phyloP scores from a whole-genome alignment of 30 jellyfish, hydroid and myxozoan genomes.

The Catostylus mosaicus region DNA sequence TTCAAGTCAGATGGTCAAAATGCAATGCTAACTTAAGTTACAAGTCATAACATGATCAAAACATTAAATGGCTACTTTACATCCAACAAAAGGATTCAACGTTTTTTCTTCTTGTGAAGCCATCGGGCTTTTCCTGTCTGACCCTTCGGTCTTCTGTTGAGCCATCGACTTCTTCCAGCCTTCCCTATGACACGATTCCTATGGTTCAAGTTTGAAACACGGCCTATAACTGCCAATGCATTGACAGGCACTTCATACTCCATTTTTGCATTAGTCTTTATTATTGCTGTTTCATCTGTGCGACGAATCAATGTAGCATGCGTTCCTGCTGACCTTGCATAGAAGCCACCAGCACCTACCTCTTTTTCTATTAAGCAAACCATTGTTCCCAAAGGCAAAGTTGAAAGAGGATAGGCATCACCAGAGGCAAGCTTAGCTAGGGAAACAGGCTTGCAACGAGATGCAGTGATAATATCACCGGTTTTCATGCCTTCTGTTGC shows the following conservation, averaged over 20 bases:
- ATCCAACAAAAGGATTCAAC: too few relatives aligned
- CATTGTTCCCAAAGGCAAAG: constrained; percentile 88
- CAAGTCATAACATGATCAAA: too few relatives aligned
- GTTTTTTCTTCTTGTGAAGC: constrained; percentile 85
- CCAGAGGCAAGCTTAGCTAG: constrained; percentile 88
- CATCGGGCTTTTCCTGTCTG: constrained; percentile 97
- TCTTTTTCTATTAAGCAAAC: constrained; percentile 85
- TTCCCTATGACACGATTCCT: constrained; percentile 89
- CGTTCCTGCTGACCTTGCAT: constrained; percentile 95
- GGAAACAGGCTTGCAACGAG: constrained; percentile 93
- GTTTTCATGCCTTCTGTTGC: constrained; percentile 90
- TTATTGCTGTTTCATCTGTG: constrained; percentile 48
- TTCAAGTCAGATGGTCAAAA: too few relatives aligned
- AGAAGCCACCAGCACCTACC: constrained; percentile 94
- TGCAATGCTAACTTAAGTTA: too few relatives aligned
- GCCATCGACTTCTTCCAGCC: constrained; percentile 99
- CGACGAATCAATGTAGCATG: constrained; percentile 76
- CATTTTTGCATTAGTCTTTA: constrained; percentile 66
- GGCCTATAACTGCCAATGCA: constrained; percentile 93
- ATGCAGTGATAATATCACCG: constrained; percentile 90
- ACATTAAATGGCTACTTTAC: too few relatives aligned
- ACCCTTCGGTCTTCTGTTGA: constrained; percentile 94
- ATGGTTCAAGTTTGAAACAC: constrained; percentile 82
- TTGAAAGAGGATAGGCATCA: constrained; percentile 95
- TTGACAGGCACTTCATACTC: constrained; percentile 68